Conservation (phyloP, 2,113 vertebrate species). For the Cairina moschata region DNA sequence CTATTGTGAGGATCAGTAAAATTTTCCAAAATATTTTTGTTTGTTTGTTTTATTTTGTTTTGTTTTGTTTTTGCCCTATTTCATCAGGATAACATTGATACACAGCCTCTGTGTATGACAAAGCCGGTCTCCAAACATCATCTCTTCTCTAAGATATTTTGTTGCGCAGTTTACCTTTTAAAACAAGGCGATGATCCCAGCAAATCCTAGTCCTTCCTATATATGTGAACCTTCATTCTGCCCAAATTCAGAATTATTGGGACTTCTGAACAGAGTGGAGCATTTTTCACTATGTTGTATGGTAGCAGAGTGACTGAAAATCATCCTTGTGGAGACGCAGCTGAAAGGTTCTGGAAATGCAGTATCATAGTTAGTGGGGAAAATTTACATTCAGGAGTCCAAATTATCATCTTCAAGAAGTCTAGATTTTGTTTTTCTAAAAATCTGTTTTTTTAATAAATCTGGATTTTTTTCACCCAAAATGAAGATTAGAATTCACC, state of each 20-base stretch:
- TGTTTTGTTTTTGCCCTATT: neutral
- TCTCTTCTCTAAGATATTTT: neutral
- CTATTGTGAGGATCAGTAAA: neutral
- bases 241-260: neutral
- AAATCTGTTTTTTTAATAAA: neutral
- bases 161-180: neutral
- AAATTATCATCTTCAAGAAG: neutral
- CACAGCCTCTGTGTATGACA: neutral
- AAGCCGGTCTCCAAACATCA: fast-evolving
- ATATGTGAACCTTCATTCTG: fast-evolving
- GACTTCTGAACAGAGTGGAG: neutral
- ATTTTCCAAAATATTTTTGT: neutral
- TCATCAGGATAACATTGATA: neutral
- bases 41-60: too few relatives aligned
- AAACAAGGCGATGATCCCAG: neutral
- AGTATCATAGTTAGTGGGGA: neutral
- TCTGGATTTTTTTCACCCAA: neutral
- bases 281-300: neutral
- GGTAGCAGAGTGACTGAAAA: neutral
- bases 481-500: neutral
- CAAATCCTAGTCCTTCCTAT: neutral
- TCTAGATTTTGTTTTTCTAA: neutral
- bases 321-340: neutral
- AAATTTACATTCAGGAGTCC: neutral
- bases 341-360: neutral